These are phyloP conservation scores for Gortyna flavago DNA, from an alignment of 2,888 invertebrate species.

Conservation along the genomic window DNA sequence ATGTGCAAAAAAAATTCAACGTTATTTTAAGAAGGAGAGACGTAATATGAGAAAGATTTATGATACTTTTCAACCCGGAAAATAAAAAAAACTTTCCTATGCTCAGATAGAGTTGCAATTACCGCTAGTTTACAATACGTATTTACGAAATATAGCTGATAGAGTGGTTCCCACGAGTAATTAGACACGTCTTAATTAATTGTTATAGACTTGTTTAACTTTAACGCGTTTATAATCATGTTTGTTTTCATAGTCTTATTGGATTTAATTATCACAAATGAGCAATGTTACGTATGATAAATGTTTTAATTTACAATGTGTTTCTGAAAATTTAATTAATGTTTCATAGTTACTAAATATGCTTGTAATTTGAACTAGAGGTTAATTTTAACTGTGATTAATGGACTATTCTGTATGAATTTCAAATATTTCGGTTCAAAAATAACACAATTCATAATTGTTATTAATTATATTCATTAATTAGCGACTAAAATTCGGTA, in stretches of 20 bases:
- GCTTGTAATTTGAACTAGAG: not conserved
- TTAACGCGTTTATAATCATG: constrained; percentile 34
- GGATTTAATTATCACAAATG: constrained; percentile 38
- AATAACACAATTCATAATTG: constrained; percentile 28
- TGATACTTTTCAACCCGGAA: not conserved
- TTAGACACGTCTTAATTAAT: constrained; percentile 45
- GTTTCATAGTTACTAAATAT: not conserved
- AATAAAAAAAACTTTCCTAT: not conserved
- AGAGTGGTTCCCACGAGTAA: constrained; percentile 49
- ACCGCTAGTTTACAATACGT: constrained; percentile 22
- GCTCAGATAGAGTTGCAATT: constrained; percentile 1
- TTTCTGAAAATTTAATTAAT: not conserved
- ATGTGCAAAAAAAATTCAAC: not conserved
- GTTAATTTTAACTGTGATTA: constrained; percentile 34
- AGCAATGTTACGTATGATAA: not conserved
- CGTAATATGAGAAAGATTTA: not conserved
- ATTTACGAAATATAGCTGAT: constrained; percentile 40
- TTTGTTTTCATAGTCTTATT: constrained; percentile 28
- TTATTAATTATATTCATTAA: constrained; percentile 49
- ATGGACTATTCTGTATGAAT: constrained; percentile 31
- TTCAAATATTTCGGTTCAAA: constrained; percentile 6
- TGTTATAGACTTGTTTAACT: constrained; percentile 41
- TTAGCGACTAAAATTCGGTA: constrained; percentile 43
- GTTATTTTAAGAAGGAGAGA: not conserved
- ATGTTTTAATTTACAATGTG: not conserved